phyloP scores from a whole-genome alignment of 2,888 invertebrate genomes.

The Drosophila emarginata region DNA sequence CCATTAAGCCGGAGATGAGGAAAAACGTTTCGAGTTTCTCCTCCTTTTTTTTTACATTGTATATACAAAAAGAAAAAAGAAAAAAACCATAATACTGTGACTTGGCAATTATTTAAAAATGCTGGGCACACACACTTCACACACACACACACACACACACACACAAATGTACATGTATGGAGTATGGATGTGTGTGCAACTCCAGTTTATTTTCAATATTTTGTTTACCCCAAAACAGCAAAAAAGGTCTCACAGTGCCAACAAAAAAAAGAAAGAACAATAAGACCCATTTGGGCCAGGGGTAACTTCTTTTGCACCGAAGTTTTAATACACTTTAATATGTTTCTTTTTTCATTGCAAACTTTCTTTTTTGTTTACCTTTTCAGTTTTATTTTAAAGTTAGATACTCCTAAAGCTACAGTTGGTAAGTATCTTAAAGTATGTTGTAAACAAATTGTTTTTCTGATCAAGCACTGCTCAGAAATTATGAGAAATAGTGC shows the following conservation, averaged over 20 bases:
- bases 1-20: constrained; percentile 59
- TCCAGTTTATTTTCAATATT: constrained; percentile 70
- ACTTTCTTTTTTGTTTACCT: background rate
- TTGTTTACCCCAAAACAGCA: constrained; percentile 58
- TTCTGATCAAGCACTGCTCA: no score
- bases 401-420: background rate
- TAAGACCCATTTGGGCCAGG: background rate
- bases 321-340: background rate
- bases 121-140: constrained; percentile 28
- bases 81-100: constrained; percentile 60
- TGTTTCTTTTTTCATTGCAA: background rate
- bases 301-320: constrained; percentile 7
- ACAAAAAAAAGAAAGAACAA: constrained; percentile 13
- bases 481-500: no score
- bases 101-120: constrained; percentile 71
- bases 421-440: background rate
- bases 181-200: constrained; percentile 23
- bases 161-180: constrained; percentile 7
- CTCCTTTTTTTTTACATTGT: constrained; percentile 5
- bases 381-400: background rate
- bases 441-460: no score
- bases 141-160: background rate
- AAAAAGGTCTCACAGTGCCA: constrained; percentile 42
- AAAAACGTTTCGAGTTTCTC: constrained; percentile 50
- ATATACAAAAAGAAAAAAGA: constrained; percentile 44